A percentile compares a stretch with the other conserved stretches of the same genome.
These are phyloP conservation scores for Augiades crinisus DNA, from an alignment of 2,888 invertebrate species.

Conservation along the genomic window DNA sequence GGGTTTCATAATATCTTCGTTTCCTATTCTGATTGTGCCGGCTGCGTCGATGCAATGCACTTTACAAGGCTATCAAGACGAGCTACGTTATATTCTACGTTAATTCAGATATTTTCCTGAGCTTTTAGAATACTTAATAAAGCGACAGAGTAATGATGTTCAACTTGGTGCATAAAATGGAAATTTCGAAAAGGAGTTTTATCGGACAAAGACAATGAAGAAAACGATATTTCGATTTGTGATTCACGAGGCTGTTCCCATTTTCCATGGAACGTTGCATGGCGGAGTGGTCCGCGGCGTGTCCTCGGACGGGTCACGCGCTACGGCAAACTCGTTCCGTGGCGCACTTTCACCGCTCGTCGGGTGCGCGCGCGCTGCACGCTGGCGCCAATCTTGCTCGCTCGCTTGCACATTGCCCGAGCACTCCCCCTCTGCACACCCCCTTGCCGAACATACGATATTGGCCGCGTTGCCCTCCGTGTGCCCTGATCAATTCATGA, in stretches of 20 bases:
- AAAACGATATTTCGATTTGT: constrained; percentile 3
- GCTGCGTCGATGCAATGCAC: constrained; percentile 27
- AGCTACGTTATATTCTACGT: constrained; percentile 12
- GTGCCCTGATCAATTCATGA: constrained; percentile 32
- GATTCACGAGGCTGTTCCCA: constrained; percentile 28
- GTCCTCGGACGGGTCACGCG: constrained; percentile 78
- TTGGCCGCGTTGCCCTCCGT: constrained; percentile 1
- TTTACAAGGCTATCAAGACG: constrained; percentile 14
- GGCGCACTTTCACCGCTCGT: constrained; percentile 74
- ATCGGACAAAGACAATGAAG: background rate
- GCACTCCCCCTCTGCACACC: constrained; percentile 38
- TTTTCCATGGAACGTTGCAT: constrained; percentile 36
- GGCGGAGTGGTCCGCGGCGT: constrained; percentile 54
- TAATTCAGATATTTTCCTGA: background rate
- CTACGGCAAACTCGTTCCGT: constrained; percentile 70
- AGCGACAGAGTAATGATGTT: background rate
- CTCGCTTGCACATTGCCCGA: constrained; percentile 52
- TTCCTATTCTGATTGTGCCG: constrained; percentile 38
- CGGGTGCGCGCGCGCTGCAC: constrained; percentile 56
- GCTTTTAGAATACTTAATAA: background rate
- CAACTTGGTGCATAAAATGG: background rate
- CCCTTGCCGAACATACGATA: constrained; percentile 4
- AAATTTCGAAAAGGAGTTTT: background rate
- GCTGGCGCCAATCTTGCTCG: constrained; percentile 44
- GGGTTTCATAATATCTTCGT: constrained; percentile 39